Percentiles rank a stretch among this genome's conserved stretches.
These are phyloP conservation scores for Panurus biarmicus DNA, from an alignment of 2,113 vertebrate species.

Conservation along the genomic window DNA sequence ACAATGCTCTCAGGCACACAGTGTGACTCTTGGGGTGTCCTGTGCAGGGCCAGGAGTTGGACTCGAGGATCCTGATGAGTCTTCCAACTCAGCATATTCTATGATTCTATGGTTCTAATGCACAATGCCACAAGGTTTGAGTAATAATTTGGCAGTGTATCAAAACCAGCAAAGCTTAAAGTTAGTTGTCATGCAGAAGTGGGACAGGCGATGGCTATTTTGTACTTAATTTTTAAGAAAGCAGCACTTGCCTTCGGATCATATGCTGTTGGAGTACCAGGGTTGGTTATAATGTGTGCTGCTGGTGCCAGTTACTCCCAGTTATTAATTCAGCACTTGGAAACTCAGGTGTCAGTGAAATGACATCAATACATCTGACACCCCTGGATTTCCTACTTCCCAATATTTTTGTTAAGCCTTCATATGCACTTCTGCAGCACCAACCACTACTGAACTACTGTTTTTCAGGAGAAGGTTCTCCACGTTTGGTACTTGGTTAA, in stretches of 20 bases:
- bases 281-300: not conserved
- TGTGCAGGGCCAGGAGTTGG: not conserved
- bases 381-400: not conserved
- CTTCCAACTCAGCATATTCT: not conserved
- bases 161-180: constrained; percentile 16
- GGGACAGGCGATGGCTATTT: not conserved
- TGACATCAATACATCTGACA: not conserved
- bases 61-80: not conserved
- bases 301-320: not conserved
- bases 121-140: not conserved
- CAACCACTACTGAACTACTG: constrained; percentile 22
- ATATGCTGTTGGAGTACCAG: not conserved
- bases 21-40: not conserved
- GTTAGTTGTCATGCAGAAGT: not conserved
- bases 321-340: not conserved
- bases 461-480: constrained; percentile 35
- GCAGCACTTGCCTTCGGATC: constrained; percentile 41
- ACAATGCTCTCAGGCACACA: not conserved
- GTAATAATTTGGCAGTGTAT: constrained; percentile 1
- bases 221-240: not conserved
- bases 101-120: not conserved
- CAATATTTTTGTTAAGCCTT: not conserved
- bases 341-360: not conserved
- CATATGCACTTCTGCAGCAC: not conserved
- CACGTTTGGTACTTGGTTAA: not conserved